A percentile compares a stretch with the other conserved stretches of the same genome.
Evolutionary conservation across 2,888 invertebrate species (phyloP).

Genomic region (Alsophila aescularia): DNA sequence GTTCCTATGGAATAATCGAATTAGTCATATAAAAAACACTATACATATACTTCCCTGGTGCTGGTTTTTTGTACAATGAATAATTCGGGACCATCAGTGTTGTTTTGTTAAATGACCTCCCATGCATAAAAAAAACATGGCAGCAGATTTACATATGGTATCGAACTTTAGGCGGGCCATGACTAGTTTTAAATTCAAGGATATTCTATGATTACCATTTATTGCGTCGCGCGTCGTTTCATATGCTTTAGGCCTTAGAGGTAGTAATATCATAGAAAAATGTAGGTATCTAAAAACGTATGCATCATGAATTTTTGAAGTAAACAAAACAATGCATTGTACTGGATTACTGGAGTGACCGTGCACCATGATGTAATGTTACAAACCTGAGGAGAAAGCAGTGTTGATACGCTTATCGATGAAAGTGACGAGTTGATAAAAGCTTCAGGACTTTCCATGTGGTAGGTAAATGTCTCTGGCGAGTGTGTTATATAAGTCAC

Average conservation of each 20-base stretch:
- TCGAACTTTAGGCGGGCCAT: conserved; percentile 59
- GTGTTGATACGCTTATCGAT: neutral
- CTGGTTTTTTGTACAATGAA: conserved; percentile 21
- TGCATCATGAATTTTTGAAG: neutral
- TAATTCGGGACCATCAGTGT: conserved; percentile 30
- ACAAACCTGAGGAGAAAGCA: neutral
- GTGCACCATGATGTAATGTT: neutral
- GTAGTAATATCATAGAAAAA: conserved; percentile 6
- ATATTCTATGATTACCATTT: conserved; percentile 50
- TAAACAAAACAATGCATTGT: neutral
- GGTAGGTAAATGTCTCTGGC: conserved; percentile 10
- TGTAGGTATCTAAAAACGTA: neutral
- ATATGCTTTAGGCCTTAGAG: conserved; percentile 12
- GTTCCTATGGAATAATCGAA: neutral
- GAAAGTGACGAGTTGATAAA: conserved; percentile 8
- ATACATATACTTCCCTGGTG: conserved; percentile 16
- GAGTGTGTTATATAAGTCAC: conserved; percentile 25
- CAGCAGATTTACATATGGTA: conserved; percentile 58
- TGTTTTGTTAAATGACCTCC: conserved; percentile 38
- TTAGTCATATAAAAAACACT: conserved; percentile 9
- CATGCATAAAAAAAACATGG: conserved; percentile 43
- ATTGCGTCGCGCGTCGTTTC: conserved; percentile 45
- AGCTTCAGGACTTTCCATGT: neutral
- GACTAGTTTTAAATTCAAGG: conserved; percentile 63
- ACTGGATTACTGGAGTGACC: no score